A percentile compares a stretch with the other conserved stretches of the same genome.
These are phyloP conservation scores for Typhlomys cinereus DNA, from an alignment of 2,113 vertebrate genomes.

Conservation along the genomic window DNA sequence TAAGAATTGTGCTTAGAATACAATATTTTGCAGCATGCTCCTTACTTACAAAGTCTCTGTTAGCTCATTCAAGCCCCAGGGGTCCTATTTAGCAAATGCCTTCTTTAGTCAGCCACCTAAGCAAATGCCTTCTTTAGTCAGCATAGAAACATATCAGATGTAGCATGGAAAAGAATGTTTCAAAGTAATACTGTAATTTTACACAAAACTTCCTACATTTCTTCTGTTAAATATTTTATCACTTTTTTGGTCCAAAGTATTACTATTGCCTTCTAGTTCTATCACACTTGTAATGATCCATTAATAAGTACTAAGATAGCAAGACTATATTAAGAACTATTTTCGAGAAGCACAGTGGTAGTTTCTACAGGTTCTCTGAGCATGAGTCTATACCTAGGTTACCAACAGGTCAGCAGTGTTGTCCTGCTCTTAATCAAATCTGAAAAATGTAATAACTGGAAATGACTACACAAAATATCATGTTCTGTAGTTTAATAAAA, in stretches of 20 bases:
- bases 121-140: constrained; percentile 23
- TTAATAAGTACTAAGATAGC: neutral
- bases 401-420: neutral
- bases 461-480: neutral
- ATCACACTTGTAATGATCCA: neutral
- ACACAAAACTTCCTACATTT: neutral
- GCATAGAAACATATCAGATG: constrained; percentile 1
- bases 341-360: neutral
- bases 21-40: neutral
- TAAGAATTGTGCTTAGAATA: constrained; percentile 23
- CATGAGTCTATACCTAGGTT: neutral
- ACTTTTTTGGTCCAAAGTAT: constrained; percentile 17
- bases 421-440: neutral
- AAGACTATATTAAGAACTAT: neutral
- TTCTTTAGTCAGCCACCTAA: constrained; percentile 27
- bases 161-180: neutral
- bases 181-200: neutral
- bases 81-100: constrained; percentile 19
- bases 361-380: neutral
- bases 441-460: neutral
- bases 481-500: neutral
- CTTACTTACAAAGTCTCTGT: constrained; percentile 41
- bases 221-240: constrained; percentile 19
- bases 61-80: neutral
- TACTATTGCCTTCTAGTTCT: neutral